phyloP scores from a whole-genome alignment of 2,113 vertebrate genomes.

The Otus sunia region DNA sequence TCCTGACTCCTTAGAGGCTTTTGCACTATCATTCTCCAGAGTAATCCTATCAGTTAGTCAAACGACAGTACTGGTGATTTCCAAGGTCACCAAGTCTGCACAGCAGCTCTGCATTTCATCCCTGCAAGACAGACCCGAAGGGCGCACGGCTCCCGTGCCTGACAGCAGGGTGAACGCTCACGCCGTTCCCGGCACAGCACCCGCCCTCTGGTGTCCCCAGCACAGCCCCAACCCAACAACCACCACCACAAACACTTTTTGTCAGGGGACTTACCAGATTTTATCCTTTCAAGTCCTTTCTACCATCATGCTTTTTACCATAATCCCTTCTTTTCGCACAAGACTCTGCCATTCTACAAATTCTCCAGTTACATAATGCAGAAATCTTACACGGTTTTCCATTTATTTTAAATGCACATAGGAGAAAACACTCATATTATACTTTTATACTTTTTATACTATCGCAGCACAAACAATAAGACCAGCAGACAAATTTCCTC shows the following conservation, averaged over 20 bases:
- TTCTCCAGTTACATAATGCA: neutral
- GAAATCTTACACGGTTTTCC: neutral
- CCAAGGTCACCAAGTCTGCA: neutral
- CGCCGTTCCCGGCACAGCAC: neutral
- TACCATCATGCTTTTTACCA: neutral
- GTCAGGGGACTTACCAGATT: neutral
- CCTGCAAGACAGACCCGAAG: neutral
- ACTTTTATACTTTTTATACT: no score
- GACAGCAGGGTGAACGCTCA: neutral
- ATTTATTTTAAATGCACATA: neutral
- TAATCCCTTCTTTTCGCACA: neutral
- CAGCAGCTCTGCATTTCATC: neutral
- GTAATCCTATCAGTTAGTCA: neutral
- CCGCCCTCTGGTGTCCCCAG: no score
- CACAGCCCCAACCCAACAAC: rapidly evolving
- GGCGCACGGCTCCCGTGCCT: neutral
- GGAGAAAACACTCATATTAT: neutral
- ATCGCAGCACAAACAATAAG: neutral
- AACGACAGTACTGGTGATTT: neutral
- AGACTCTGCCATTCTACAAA: neutral
- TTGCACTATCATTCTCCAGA: neutral
- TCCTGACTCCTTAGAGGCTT: neutral
- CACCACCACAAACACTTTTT: neutral
- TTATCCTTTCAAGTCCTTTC: neutral
- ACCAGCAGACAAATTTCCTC: neutral